Conservation (phyloP, 2,113 vertebrate species). For the Periophthalmodon schlosseri region DNA sequence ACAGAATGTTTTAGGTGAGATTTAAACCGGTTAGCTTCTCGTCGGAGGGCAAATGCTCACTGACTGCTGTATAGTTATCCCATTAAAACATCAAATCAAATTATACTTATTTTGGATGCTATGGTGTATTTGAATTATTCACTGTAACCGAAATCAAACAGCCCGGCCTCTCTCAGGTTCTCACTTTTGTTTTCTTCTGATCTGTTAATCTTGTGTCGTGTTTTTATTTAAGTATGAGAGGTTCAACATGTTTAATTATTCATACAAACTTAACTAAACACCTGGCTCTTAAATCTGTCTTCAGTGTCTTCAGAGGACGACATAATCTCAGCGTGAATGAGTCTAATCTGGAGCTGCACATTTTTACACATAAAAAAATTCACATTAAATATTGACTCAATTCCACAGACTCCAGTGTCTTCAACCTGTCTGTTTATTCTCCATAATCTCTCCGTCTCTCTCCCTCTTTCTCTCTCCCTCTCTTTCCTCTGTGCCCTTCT, state of each 20-base stretch:
- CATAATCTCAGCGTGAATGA: background rate
- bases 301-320: background rate
- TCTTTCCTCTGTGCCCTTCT: background rate
- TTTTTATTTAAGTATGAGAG: too few relatives aligned
- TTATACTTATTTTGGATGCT: too few relatives aligned
- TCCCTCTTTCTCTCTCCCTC: conserved; percentile 1
- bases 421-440: conserved; percentile 8
- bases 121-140: too few relatives aligned
- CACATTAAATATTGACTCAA: background rate
- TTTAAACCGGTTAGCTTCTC: too few relatives aligned
- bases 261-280: background rate
- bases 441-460: background rate
- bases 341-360: background rate
- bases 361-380: background rate
- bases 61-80: too few relatives aligned
- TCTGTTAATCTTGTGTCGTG: too few relatives aligned
- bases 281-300: background rate
- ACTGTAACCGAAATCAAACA: too few relatives aligned
- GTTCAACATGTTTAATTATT: background rate
- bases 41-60: too few relatives aligned
- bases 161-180: too few relatives aligned
- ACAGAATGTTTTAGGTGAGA: too few relatives aligned
- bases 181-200: too few relatives aligned
- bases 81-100: too few relatives aligned
- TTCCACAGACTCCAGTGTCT: conserved; percentile 2